A percentile compares a stretch with the other conserved stretches of the same genome.
These are phyloP conservation scores for Drosophila kanekoi DNA, from an alignment of 2,888 invertebrate species.

Conservation along the genomic window DNA sequence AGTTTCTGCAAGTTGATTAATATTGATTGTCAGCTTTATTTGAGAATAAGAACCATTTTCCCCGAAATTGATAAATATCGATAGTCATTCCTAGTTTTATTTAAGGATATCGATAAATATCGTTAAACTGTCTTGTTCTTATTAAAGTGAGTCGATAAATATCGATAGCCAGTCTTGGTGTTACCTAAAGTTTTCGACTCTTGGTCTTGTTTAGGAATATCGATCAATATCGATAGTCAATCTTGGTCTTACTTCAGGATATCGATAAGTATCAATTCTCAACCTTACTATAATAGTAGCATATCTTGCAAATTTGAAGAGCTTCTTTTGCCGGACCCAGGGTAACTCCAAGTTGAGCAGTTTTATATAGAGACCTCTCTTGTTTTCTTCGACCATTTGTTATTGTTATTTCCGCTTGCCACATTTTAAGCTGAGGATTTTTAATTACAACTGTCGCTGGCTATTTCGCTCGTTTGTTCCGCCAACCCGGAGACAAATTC, in stretches of 20 bases:
- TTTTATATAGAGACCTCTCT: neutral
- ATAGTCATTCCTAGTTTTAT: neutral
- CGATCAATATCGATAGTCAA: neutral
- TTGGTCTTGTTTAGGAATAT: neutral
- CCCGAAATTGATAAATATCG: no score
- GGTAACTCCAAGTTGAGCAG: neutral
- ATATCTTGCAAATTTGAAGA: no score
- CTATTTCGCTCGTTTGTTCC: constrained; percentile 19
- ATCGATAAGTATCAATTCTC: no score
- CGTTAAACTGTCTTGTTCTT: no score
- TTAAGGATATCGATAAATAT: no score
- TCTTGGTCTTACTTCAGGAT: neutral
- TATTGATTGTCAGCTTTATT: no score
- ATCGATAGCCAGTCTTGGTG: neutral
- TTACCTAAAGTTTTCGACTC: no score
- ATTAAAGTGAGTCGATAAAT: neutral
- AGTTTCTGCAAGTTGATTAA: no score
- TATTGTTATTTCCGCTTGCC: constrained; percentile 26
- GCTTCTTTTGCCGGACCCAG: no score
- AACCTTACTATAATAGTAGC: no score
- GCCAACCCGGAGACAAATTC: constrained; percentile 64
- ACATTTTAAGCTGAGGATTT: constrained; percentile 50
- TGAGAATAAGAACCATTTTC: no score
- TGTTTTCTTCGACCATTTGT: constrained; percentile 3
- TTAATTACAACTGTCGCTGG: constrained; percentile 68